phyloP scores from a whole-genome alignment of 2,888 invertebrate species.

The Lissonota sp. region DNA sequence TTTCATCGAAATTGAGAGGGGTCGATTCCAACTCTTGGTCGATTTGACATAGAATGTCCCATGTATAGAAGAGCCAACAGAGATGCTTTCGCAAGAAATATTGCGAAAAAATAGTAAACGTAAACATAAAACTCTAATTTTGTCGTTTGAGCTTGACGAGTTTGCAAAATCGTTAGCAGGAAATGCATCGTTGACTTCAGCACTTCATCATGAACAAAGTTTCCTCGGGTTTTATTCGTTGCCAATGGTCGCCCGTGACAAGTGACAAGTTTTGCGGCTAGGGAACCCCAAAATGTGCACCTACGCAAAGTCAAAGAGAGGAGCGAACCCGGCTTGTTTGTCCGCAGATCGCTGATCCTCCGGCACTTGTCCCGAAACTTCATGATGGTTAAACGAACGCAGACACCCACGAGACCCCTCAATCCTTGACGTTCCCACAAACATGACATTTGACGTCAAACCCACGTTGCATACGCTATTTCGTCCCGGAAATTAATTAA shows the following conservation, averaged over 20 bases:
- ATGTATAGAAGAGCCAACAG: too few relatives aligned
- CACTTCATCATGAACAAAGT: too few relatives aligned
- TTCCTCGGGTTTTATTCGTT: too few relatives aligned
- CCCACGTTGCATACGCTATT: not conserved
- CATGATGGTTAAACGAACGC: slow-evolving; percentile 38
- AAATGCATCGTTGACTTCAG: too few relatives aligned
- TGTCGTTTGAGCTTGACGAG: slow-evolving; percentile 27
- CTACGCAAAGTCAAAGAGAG: slow-evolving; percentile 18
- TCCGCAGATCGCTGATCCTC: slow-evolving; percentile 16
- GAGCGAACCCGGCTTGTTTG: slow-evolving; percentile 32
- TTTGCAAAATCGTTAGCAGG: slow-evolving; percentile 1
- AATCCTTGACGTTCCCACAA: not conserved
- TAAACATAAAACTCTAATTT: slow-evolving; percentile 42
- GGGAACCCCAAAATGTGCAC: slow-evolving; percentile 19
- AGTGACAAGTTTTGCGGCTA: slow-evolving; percentile 10
- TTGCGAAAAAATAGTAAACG: too few relatives aligned
- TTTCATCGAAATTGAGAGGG: too few relatives aligned
- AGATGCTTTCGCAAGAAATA: too few relatives aligned
- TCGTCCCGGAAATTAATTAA: too few relatives aligned
- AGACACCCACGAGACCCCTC: not conserved
- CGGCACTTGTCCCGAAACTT: not conserved
- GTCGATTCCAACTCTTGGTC: too few relatives aligned
- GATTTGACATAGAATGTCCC: too few relatives aligned
- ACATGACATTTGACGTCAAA: not conserved
- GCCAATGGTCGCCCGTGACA: not conserved